Evolutionary conservation across 2,888 invertebrate species (phyloP).

Genomic region (Drosophila engyochracea): DNA sequence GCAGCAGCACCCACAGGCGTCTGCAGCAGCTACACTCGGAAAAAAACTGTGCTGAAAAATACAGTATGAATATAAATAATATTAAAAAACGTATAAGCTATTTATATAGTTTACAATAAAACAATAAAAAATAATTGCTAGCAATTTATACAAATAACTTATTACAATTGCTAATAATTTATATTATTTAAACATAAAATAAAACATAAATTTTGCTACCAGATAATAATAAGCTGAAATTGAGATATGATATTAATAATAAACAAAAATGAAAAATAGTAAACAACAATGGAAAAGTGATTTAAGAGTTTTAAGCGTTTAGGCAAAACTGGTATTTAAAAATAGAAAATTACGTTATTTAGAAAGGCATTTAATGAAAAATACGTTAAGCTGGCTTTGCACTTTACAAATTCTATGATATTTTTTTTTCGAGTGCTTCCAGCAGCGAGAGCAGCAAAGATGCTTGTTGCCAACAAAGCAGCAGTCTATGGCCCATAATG

Average conservation of each 20-base stretch:
- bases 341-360: background rate
- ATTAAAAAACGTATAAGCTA: background rate
- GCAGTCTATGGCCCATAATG: slow-evolving; percentile 43
- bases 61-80: background rate
- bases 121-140: background rate
- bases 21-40: background rate
- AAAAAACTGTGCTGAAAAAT: background rate
- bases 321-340: background rate
- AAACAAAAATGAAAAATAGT: background rate
- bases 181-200: background rate
- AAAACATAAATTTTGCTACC: rapidly evolving
- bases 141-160: background rate
- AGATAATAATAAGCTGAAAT: background rate
- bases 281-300: background rate
- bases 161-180: background rate
- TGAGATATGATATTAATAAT: background rate
- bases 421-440: slow-evolving; percentile 6
- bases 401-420: background rate
- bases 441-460: slow-evolving; percentile 20
- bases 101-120: background rate
- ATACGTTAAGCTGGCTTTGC: background rate
- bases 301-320: background rate
- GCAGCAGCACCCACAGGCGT: slow-evolving; percentile 3
- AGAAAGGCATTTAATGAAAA: background rate
- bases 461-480: slow-evolving; percentile 40